A percentile compares a stretch with the other conserved stretches of the same genome.
phyloP scores from a whole-genome alignment of 64 coral and sea anemone species.

The Stichodactyla helianthus region DNA sequence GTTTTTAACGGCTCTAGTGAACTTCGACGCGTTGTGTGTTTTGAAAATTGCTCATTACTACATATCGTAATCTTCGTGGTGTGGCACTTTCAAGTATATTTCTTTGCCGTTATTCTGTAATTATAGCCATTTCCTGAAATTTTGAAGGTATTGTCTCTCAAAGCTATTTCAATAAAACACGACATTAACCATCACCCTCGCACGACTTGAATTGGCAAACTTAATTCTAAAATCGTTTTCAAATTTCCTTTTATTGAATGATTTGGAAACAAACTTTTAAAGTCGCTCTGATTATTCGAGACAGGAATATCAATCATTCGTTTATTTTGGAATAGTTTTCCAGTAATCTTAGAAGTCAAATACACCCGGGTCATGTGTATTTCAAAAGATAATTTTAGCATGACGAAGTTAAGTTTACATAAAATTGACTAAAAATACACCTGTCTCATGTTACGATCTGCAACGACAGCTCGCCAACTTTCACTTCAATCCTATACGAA shows the following conservation, averaged over 20 bases:
- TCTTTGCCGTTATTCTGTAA: background rate
- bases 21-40: background rate
- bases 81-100: background rate
- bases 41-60: background rate
- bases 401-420: background rate
- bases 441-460: background rate
- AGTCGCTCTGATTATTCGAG: background rate
- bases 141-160: background rate
- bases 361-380: background rate
- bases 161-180: background rate
- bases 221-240: background rate
- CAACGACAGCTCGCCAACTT: background rate
- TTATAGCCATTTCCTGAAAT: background rate
- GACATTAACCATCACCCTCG: background rate
- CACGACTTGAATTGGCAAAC: background rate
- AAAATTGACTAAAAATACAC: background rate
- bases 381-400: background rate
- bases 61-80: background rate
- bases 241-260: background rate
- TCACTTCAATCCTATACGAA: background rate
- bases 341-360: background rate
- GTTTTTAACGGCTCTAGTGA: background rate
- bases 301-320: background rate
- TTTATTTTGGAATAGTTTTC: background rate
- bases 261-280: background rate